Evolutionary conservation across 2,888 invertebrate species (phyloP), one percentile per base, ranked within the genome.

Genomic region (Xestobium rufovillosum): DNA sequence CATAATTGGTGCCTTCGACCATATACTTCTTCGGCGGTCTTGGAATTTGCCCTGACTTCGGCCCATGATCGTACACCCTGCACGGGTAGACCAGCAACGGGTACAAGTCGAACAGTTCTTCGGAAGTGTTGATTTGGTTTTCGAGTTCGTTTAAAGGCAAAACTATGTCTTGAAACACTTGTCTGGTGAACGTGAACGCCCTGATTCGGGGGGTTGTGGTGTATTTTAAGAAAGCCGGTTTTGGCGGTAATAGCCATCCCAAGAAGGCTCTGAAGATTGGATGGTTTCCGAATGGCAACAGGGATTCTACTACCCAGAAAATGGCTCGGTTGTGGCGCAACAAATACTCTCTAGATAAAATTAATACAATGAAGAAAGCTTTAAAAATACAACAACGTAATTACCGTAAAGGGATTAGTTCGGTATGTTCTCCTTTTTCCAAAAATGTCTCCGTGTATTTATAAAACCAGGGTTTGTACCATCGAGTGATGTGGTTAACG

Each of bases 381-480:
- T n/a, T n/a, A n/a, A n/a, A n/a, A n/a, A n/a, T n/a, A n/a, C n/a
- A n/a, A n/a, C n/a, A n/a, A n/a, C n/a, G n/a, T n/a, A n/a, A n/a
- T n/a, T n/a, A n/a, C n/a, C n/a, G 6, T 12, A 81, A 47, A 0
- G 81, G 80, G 35, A 81, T 75, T 39, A 78, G 64, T 50, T 76
- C 76, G 9, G 72, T 73, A 4, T 67, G 62, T 49, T 70, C 68
- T 2, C 72, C 73, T 38, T 67, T 71, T 15, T 49, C 54, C 3
- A 79, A 55, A 49, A 78, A 76, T 0, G 62, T 61, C 50, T 80
- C 76, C 0, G 74, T 75, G 46, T 81, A 75, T 47, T 78, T 79
- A 49, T 80, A 80, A 56, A 79, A 81, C 80, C 80, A 81, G 0
- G 80, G 79, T 49, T 81, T 81, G 57, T 78, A 77, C 79, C 80